A percentile compares a stretch with the other conserved stretches of the same genome.
Conservation (phyloP, 37 sponge, comb jelly and placozoan species). For the Tethya wilhelma region DNA sequence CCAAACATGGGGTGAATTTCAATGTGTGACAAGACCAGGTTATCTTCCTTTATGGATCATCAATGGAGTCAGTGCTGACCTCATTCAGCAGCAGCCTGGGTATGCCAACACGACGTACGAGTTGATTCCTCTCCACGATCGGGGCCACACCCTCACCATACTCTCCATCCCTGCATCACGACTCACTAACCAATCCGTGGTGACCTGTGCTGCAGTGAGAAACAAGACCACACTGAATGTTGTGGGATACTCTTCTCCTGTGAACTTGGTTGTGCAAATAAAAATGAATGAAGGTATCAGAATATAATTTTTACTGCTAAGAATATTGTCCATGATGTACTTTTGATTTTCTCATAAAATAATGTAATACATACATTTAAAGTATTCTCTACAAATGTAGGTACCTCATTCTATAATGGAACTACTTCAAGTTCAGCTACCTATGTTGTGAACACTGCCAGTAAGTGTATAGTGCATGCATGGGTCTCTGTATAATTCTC, state of each 20-base stretch:
- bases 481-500: too few species aligned
- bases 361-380: too few species aligned
- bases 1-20: conserved; percentile 2
- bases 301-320: too few species aligned
- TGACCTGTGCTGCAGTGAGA: conserved; percentile 4
- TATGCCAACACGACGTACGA: background rate
- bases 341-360: too few species aligned
- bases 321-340: too few species aligned
- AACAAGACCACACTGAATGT: background rate
- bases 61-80: conserved; percentile 1
- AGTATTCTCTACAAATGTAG: too few species aligned
- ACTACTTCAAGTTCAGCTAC: too few species aligned
- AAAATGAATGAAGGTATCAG: too few species aligned
- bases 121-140: background rate
- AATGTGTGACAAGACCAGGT: conserved; percentile 13
- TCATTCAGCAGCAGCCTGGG: background rate
- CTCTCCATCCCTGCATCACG: conserved; percentile 15
- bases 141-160: background rate
- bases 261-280: background rate
- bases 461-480: too few species aligned
- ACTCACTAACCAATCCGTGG: background rate
- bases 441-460: too few species aligned
- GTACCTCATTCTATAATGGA: too few species aligned
- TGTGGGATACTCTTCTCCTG: conserved; percentile 12
- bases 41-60: conserved; percentile 4